These are phyloP conservation scores for Arrhamphus sclerolepis DNA, from an alignment of 2,797 vertebrate genomes.

Conservation along the genomic window DNA sequence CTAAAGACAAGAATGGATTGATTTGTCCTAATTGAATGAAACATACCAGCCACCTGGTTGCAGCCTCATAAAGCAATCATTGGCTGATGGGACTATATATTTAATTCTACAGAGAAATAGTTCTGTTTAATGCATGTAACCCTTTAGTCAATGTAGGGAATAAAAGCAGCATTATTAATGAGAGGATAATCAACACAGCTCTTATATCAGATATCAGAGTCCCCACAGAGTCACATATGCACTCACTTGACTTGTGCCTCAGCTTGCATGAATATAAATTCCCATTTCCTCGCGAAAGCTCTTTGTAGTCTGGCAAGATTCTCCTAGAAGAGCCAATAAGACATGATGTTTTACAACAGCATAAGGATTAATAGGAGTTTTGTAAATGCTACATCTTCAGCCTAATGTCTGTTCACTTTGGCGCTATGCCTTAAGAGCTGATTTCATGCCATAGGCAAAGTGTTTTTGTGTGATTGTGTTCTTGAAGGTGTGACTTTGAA, in stretches of 20 bases:
- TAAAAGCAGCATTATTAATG: too few relatives aligned
- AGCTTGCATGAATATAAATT: slow-evolving; percentile 98
- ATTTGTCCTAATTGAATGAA: background rate
- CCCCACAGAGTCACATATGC: slow-evolving; percentile 16
- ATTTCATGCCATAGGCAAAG: too few relatives aligned
- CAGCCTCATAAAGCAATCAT: slow-evolving; percentile 41
- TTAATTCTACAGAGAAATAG: slow-evolving; percentile 16
- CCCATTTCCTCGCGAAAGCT: slow-evolving; percentile 96
- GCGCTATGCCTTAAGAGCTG: too few relatives aligned
- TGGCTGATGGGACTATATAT: background rate
- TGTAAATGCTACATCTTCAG: background rate
- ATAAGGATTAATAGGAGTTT: slow-evolving; percentile 9
- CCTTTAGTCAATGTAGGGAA: too few relatives aligned
- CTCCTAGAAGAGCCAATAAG: slow-evolving; percentile 82
- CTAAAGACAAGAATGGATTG: background rate
- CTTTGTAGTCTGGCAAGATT: slow-evolving; percentile 94
- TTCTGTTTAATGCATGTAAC: too few relatives aligned
- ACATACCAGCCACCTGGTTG: slow-evolving; percentile 67
- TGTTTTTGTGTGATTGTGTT: too few relatives aligned
- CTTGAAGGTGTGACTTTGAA: too few relatives aligned
- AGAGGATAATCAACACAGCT: too few relatives aligned
- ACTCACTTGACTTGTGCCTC: slow-evolving; percentile 98
- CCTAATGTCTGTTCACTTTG: too few relatives aligned
- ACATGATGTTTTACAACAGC: background rate
- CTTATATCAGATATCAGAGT: too few relatives aligned